Percentiles rank a stretch among this genome's conserved stretches.
Conservation (phyloP, 2,888 invertebrate genomes). For the Drosophila prostipennis region DNA sequence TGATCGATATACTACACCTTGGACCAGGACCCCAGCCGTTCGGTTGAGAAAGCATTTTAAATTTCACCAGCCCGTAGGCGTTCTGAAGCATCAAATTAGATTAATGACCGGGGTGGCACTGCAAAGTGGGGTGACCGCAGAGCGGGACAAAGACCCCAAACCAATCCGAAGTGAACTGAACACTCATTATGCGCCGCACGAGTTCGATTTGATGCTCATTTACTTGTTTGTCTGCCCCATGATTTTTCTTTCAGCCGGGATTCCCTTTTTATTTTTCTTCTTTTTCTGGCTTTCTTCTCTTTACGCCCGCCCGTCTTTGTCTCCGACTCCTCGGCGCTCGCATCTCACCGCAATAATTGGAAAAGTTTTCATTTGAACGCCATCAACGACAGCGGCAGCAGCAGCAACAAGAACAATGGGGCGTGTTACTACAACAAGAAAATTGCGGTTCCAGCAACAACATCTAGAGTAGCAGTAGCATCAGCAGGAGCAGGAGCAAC, state of each 20-base stretch:
- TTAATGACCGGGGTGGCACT: constrained; percentile 63
- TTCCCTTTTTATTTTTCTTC: constrained; percentile 18
- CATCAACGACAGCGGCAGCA: constrained; percentile 71
- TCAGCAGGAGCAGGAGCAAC: constrained; percentile 3
- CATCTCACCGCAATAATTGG: constrained; percentile 80
- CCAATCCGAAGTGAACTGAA: constrained; percentile 29
- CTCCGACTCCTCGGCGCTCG: constrained; percentile 36
- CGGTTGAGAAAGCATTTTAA: constrained; percentile 59
- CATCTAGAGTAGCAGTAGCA: constrained; percentile 28
- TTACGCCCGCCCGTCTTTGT: constrained; percentile 15
- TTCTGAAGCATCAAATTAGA: constrained; percentile 64
- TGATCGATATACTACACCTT: constrained; percentile 71
- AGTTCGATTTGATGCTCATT: constrained; percentile 80
- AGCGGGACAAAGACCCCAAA: constrained; percentile 2
- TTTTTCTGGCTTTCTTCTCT: constrained; percentile 5
- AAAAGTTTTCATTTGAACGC: constrained; percentile 82
- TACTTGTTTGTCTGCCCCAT: constrained; percentile 77
- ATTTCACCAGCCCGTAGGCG: constrained; percentile 36
- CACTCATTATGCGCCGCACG: constrained; percentile 76
- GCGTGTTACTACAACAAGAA: constrained; percentile 65
- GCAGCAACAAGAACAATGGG: constrained; percentile 74
- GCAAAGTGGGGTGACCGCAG: constrained; percentile 15
- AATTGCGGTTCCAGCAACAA: constrained; percentile 59
- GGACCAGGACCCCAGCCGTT: constrained; percentile 3
- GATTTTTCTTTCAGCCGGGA: constrained; percentile 45